These are phyloP conservation scores for Athalia rosae DNA, from an alignment of 2,888 invertebrate species.

Conservation along the genomic window DNA sequence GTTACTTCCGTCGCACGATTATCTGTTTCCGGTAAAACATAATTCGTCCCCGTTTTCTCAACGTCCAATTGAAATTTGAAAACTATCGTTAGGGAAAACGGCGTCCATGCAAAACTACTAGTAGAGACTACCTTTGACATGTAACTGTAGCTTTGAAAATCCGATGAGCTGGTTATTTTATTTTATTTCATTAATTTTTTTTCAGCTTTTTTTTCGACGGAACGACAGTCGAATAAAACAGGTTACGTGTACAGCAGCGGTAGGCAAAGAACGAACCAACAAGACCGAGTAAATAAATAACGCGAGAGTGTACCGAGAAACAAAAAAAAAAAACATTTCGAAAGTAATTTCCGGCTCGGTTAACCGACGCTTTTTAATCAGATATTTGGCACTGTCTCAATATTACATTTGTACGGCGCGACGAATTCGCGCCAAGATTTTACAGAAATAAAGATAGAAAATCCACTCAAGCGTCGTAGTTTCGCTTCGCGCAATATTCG, in stretches of 20 bases:
- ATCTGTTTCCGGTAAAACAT: neutral
- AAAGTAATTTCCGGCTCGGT: slow-evolving; percentile 8
- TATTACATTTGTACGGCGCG: neutral
- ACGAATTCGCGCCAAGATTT: neutral
- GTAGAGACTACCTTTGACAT: no score
- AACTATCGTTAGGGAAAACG: no score
- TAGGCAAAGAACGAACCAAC: neutral
- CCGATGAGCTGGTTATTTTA: no score
- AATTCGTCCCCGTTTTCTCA: no score
- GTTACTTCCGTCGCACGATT: neutral
- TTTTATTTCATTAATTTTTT: neutral
- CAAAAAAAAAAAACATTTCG: neutral
- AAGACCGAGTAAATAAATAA: neutral
- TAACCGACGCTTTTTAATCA: slow-evolving; percentile 17
- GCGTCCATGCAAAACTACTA: no score
- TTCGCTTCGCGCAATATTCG: no score
- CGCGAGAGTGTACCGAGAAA: neutral
- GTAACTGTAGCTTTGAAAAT: no score
- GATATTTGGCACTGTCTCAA: neutral
- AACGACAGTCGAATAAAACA: neutral
- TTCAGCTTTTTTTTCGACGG: neutral
- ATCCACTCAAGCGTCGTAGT: no score
- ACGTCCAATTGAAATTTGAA: no score
- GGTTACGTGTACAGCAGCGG: neutral
- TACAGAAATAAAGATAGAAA: no score